Base-by-base conservation (phyloP, 2,797 vertebrate species). In the Pogonophryne albipinna region DNA sequence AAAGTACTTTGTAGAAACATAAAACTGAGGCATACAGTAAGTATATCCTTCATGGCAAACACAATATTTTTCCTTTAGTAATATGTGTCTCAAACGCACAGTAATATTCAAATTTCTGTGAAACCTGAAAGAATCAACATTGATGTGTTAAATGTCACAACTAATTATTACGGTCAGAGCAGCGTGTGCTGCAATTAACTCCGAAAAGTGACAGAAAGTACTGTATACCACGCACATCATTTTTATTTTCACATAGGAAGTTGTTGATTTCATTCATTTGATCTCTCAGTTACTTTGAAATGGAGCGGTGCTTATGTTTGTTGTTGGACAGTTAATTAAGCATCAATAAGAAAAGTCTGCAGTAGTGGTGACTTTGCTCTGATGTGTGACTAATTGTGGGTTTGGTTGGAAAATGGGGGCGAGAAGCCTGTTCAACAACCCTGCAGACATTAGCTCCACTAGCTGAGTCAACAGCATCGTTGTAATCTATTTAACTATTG, bases 121-220 rank as follows among this genome's bases (percentile, higher is more conserved):
- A 58, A 17, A 57, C 61, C 41, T 67, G 6, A 46, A 55, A 51
- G 57, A 61, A 8, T 71, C 60, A 57, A 45, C 41, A 49, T 65
- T 44, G 60, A 64, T 12, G 42, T 27, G 71, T 77, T 84, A 80
- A 85, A 80, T 80, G 65, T 83, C 77, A 80, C 57, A 12, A 1
- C 74, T 82, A 47, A 73, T 78, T 83, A 73, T 73, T 75, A 66
- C n/a, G 7, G 52, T 75, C 34, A 31, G 51, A 56, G 63, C 53
- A 49, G 59, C 38, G 23, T 23, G 55, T 44, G 71, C 59, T 73
- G 34, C 59, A 71, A 77, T 74, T 79, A 74, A 66, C 56, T 72
- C 20, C 41, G 60, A 55, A 41, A 79, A 51, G 50, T 76, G 55
- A 61, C 61, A 67, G 27, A 52, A 74, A 34, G 7, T 41, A n/a